Evolutionary conservation across 2,113 vertebrate species (phyloP).

Genomic region (Thamnophis sirtalis): DNA sequence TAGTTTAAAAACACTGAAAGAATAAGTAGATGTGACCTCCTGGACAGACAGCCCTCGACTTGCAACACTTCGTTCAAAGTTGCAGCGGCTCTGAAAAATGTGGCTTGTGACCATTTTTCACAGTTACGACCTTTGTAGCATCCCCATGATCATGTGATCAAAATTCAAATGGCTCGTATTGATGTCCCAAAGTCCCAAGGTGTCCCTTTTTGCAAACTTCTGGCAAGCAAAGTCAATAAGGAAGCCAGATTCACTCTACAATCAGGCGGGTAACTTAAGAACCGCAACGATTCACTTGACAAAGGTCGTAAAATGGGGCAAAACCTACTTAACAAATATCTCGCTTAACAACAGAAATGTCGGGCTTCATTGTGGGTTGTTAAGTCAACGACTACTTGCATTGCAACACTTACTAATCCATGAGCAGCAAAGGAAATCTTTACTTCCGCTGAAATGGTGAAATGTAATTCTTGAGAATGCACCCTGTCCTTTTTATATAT

Average conservation of each 20-base stretch:
- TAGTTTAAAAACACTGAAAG: background rate
- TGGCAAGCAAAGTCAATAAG: background rate
- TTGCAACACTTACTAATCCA: slow-evolving; percentile 37
- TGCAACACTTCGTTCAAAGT: background rate
- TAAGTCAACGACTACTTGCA: background rate
- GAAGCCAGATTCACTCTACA: background rate
- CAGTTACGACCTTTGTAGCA: background rate
- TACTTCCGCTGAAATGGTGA: slow-evolving; percentile 27
- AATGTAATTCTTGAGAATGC: slow-evolving; percentile 25
- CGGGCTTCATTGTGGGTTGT: background rate
- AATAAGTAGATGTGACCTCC: background rate
- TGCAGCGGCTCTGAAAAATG: background rate
- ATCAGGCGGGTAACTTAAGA: background rate
- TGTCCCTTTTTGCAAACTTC: too few species aligned
- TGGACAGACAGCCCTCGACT: background rate
- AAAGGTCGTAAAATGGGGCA: background rate
- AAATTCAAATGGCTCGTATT: background rate
- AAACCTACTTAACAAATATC: background rate
- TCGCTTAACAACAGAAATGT: background rate
- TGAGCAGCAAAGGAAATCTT: background rate
- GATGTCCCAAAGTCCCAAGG: background rate
- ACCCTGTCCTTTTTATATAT: slow-evolving; percentile 18
- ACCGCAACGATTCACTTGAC: background rate
- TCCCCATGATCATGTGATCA: background rate
- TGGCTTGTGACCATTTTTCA: background rate